Conservation (phyloP, 2,797 vertebrate genomes). For the Erpetoichthys calabaricus region DNA sequence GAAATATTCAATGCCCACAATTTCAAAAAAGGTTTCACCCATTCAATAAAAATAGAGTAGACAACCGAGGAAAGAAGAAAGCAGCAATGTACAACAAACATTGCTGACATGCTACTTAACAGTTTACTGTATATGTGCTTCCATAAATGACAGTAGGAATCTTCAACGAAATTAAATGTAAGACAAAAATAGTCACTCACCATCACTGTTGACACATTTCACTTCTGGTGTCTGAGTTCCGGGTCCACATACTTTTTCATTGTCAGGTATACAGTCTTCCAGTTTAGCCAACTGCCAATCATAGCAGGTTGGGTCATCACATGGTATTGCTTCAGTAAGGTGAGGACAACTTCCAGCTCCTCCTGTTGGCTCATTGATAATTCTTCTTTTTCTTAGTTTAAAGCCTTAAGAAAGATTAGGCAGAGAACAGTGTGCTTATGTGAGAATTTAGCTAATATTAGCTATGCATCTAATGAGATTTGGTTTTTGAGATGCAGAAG, state of each 20-base stretch:
- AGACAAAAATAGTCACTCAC: slow-evolving; percentile 51
- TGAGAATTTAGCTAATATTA: too few relatives aligned
- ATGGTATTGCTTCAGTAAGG: slow-evolving; percentile 81
- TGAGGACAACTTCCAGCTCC: slow-evolving; percentile 76
- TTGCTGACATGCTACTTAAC: too few relatives aligned
- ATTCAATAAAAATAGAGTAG: too few relatives aligned
- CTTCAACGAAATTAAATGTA: too few relatives aligned
- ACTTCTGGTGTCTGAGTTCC: slow-evolving; percentile 62
- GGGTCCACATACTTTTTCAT: slow-evolving; percentile 61
- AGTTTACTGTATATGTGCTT: too few relatives aligned
- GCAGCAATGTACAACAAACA: too few relatives aligned
- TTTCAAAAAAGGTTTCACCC: too few relatives aligned
- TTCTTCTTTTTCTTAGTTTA: slow-evolving; percentile 70
- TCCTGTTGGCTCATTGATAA: slow-evolving; percentile 71
- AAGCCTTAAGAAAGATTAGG: slow-evolving; percentile 54
- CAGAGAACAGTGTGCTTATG: slow-evolving; percentile 7
- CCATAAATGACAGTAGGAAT: too few relatives aligned
- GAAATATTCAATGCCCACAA: too few relatives aligned
- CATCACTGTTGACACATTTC: slow-evolving; percentile 68
- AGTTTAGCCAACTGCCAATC: slow-evolving; percentile 63
- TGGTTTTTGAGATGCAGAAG: too few relatives aligned
- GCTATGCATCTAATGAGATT: too few relatives aligned
- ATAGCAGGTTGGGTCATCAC: slow-evolving; percentile 82
- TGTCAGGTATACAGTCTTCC: slow-evolving; percentile 65
- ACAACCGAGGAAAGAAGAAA: too few relatives aligned